phyloP scores from a whole-genome alignment of 2,888 invertebrate genomes.

The Alsophila aescularia region DNA sequence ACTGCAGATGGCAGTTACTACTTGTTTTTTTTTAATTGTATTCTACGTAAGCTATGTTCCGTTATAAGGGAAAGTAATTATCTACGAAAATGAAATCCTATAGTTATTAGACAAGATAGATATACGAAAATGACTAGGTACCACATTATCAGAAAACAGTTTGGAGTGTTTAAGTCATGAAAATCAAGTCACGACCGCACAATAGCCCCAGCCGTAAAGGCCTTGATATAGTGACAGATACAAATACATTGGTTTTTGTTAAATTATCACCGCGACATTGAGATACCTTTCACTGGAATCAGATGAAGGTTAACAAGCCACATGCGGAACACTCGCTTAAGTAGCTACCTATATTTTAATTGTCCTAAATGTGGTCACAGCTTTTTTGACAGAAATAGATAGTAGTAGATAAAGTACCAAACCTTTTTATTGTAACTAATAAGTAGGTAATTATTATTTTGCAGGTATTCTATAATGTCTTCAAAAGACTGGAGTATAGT shows the following conservation, averaged over 20 bases:
- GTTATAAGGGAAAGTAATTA: too few species aligned
- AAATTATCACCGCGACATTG: constrained; percentile 26
- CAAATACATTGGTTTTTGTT: constrained; percentile 30
- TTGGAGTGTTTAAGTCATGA: not conserved
- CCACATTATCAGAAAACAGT: not conserved
- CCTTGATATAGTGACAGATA: constrained; percentile 40
- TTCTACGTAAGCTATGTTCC: too few species aligned
- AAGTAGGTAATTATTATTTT: too few species aligned
- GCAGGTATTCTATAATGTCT: too few species aligned
- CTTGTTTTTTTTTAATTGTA: too few species aligned
- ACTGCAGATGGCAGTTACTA: too few species aligned
- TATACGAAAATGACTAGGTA: too few species aligned
- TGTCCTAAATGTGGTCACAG: not conserved
- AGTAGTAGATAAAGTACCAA: too few species aligned
- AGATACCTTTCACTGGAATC: constrained; percentile 33
- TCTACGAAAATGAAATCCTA: too few species aligned
- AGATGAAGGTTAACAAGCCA: constrained; percentile 27
- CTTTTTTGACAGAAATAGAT: not conserved
- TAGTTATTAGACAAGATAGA: too few species aligned
- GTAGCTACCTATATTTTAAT: not conserved
- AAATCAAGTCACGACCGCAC: constrained; percentile 9
- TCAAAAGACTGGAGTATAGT: too few species aligned
- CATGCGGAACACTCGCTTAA: constrained; percentile 28
- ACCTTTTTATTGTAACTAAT: too few species aligned
- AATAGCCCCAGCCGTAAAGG: constrained; percentile 17